Evolutionary conservation across 2,113 vertebrate species (phyloP).

Genomic region (Archocentrus centrarchus): DNA sequence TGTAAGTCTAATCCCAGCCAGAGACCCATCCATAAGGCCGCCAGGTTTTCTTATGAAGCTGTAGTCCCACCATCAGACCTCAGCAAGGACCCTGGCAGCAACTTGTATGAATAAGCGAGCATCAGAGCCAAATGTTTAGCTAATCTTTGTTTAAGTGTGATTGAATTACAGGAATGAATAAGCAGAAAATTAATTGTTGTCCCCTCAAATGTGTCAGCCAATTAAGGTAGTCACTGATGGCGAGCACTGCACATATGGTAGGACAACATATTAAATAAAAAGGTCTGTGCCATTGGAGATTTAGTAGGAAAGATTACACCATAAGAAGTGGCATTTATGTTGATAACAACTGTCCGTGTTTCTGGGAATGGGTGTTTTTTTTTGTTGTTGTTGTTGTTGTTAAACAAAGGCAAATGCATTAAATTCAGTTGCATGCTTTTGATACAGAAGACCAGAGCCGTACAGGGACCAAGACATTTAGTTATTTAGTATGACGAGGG

Average conservation of each 20-base stretch:
- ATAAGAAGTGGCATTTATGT: neutral
- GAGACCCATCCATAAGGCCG: constrained; percentile 51
- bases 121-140: constrained; percentile 52
- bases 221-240: constrained; percentile 17
- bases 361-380: constrained; percentile 10
- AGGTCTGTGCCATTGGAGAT: neutral
- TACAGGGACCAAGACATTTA: constrained; percentile 42
- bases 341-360: neutral
- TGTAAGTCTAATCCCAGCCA: constrained; percentile 53
- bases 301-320: neutral
- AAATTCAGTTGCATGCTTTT: constrained; percentile 33
- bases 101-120: constrained; percentile 35
- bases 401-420: constrained; percentile 35
- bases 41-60: constrained; percentile 56
- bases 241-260: neutral
- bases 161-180: constrained; percentile 56
- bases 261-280: neutral
- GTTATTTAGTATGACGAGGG: constrained; percentile 60
- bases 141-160: constrained; percentile 58
- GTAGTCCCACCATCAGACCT: constrained; percentile 52
- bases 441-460: constrained; percentile 19
- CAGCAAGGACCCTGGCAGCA: constrained; percentile 49
- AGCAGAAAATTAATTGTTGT: constrained; percentile 40
- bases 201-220: constrained; percentile 5
- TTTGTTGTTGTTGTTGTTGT: neutral